Conservation (phyloP, 2,113 vertebrate genomes). For the Grammomys surdaster region DNA sequence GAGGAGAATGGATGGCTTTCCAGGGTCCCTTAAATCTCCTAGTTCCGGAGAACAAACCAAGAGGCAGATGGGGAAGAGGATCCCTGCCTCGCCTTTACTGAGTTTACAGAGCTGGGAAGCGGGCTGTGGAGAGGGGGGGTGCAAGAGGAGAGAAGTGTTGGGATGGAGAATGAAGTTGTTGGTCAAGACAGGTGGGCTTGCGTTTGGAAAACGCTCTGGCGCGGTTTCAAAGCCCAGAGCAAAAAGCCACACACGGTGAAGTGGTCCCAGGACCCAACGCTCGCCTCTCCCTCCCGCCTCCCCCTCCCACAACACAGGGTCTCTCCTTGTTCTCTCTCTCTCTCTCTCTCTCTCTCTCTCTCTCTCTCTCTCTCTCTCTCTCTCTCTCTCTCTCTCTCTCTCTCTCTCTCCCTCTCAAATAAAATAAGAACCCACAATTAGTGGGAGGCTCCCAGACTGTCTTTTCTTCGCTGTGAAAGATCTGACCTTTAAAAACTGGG, state of each 20-base stretch:
- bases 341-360: too few relatives aligned
- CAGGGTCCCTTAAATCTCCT: constrained; percentile 81
- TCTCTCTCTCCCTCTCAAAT: too few relatives aligned
- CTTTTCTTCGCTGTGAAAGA: background rate
- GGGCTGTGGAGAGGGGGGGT: background rate
- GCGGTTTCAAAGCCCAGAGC: background rate
- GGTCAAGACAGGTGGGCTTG: constrained; percentile 38
- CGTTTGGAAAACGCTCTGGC: constrained; percentile 25
- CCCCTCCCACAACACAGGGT: background rate
- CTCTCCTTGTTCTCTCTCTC: background rate
- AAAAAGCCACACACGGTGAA: background rate
- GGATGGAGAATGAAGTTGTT: constrained; percentile 55
- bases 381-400: too few relatives aligned
- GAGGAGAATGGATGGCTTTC: constrained; percentile 86
- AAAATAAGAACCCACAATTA: background rate
- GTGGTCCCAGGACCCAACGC: background rate
- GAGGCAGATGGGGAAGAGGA: constrained; percentile 64
- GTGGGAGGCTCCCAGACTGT: background rate
- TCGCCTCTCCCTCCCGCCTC: background rate
- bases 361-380: background rate
- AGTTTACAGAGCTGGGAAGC: background rate
- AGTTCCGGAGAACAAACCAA: constrained; percentile 46
- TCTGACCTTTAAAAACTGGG: background rate
- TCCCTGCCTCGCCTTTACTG: background rate
- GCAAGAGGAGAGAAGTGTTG: background rate